A percentile compares a stretch with the other conserved stretches of the same genome.
These are phyloP conservation scores for Ennomos erosarius DNA, from an alignment of 2,888 invertebrate genomes.

Conservation along the genomic window DNA sequence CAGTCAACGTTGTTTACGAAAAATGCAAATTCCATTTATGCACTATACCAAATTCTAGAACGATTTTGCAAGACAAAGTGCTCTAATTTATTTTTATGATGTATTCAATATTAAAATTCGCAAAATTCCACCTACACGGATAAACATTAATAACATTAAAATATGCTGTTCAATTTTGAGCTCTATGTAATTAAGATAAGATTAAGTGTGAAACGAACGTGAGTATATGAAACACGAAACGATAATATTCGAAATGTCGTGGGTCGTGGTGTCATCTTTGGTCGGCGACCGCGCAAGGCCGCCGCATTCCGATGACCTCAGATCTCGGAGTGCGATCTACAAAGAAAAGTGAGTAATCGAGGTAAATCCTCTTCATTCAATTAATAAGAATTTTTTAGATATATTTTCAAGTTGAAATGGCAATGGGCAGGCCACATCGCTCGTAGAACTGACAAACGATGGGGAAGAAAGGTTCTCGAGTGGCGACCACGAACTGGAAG, in stretches of 20 bases:
- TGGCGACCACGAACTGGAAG: too few species aligned
- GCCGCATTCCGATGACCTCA: constrained; percentile 79
- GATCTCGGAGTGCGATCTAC: constrained; percentile 49
- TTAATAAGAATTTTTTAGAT: background rate
- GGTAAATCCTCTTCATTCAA: constrained; percentile 42
- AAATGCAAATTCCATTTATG: constrained; percentile 5
- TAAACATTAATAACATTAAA: constrained; percentile 35
- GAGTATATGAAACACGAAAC: constrained; percentile 45
- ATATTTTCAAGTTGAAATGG: too few species aligned
- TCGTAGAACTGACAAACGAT: too few species aligned
- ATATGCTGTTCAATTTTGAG: constrained; percentile 38
- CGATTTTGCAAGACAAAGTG: constrained; percentile 26
- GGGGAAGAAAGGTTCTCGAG: too few species aligned
- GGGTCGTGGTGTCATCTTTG: constrained; percentile 69
- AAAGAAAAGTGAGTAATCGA: constrained; percentile 51
- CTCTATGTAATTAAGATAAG: constrained; percentile 42
- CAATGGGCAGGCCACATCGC: too few species aligned
- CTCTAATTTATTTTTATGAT: constrained; percentile 47
- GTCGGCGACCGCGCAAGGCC: constrained; percentile 83
- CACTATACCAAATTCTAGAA: constrained; percentile 22
- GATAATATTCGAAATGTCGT: constrained; percentile 61
- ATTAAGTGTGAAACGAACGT: constrained; percentile 38
- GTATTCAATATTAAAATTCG: constrained; percentile 41
- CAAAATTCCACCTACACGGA: constrained; percentile 42
- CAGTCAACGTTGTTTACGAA: background rate